phyloP scores from a whole-genome alignment of 2,797 vertebrate species.

The Toxotes lorentzi region DNA sequence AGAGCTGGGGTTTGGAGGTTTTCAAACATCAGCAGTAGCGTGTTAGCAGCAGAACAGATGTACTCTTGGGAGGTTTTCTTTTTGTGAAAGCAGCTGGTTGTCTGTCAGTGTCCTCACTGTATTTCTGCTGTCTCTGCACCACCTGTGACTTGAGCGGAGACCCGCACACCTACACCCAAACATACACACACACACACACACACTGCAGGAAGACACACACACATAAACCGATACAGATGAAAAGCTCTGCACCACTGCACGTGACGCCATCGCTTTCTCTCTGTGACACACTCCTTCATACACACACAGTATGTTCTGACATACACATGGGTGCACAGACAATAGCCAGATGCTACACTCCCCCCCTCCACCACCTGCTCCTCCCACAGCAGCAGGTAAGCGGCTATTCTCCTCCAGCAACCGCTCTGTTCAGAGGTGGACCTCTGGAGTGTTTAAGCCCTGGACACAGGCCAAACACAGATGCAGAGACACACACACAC shows the following conservation, averaged over 20 bases:
- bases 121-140: slow-evolving; percentile 78
- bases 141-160: slow-evolving; percentile 70
- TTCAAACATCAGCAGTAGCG: slow-evolving; percentile 55
- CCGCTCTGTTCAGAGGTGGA: slow-evolving; percentile 40
- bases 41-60: slow-evolving; percentile 53
- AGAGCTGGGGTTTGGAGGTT: slow-evolving; percentile 44
- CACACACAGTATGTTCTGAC: slow-evolving; percentile 3
- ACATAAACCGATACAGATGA: not conserved
- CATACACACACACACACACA: slow-evolving; percentile 33
- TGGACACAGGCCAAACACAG: slow-evolving; percentile 58
- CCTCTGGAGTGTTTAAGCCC: slow-evolving; percentile 52
- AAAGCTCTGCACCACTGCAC: slow-evolving; percentile 40
- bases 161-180: slow-evolving; percentile 1
- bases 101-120: slow-evolving; percentile 72
- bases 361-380: slow-evolving; percentile 34
- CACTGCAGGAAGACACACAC: slow-evolving; percentile 14
- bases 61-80: slow-evolving; percentile 63
- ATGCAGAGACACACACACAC: slow-evolving; percentile 31
- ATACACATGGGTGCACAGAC: not conserved
- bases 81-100: slow-evolving; percentile 74
- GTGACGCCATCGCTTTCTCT: slow-evolving; percentile 10
- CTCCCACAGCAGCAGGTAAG: slow-evolving; percentile 56
- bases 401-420: slow-evolving; percentile 47
- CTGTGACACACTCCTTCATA: slow-evolving; percentile 1
- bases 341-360: slow-evolving; percentile 56